Evolutionary conservation across 2,797 vertebrate genomes (phyloP), one percentile per base, ranked within the genome.

Genomic region (Ibycter americanus): DNA sequence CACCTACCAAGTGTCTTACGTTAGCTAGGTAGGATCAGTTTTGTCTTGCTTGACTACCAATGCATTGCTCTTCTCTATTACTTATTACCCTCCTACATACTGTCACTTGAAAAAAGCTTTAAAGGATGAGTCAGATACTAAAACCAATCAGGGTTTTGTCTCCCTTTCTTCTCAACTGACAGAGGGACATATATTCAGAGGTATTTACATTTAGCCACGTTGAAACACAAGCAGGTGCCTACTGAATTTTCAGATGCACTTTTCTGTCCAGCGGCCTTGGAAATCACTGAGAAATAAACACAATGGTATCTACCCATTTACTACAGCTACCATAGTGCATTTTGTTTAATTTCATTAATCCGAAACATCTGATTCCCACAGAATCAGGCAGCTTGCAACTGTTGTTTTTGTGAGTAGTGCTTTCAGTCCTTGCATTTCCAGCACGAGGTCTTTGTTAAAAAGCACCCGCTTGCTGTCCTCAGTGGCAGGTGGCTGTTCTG

Each of bases 111-210:
- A 61, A 42, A 83, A 80, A 74, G 78, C 89, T 88, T 83, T 72
- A 83, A 88, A 93, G 80, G 36, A 81, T 97, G 96, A 96, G 65
- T 94, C 94, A 94, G 81, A 59, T 55, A 63, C 54, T 91, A 89
- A 89, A 84, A 91, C n/a, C 79, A 83, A 86, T 49, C 49, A 34
- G 6, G 1, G 4, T 42, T 32, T 72, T 62, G 47, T 14, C 6
- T 82, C 38, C 12, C 25, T 87, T 91, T 83, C 55, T 84, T 89
- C 51, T 80, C 62, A 87, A 21, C 16, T 92, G 83, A 70, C 70
- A 87, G 80, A 67, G 21, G 42, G 40, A 23, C 80, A 47, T 44
- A 47, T 44, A 51, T 82, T 76, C 51, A 46, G 65, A 74, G 46
- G 20, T 79, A 68, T 78, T 92, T 90, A 84, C 89, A 68, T 82